Conservation (phyloP, 1,140 invertebrate genomes). For the Caenorhabditis brenneri region DNA sequence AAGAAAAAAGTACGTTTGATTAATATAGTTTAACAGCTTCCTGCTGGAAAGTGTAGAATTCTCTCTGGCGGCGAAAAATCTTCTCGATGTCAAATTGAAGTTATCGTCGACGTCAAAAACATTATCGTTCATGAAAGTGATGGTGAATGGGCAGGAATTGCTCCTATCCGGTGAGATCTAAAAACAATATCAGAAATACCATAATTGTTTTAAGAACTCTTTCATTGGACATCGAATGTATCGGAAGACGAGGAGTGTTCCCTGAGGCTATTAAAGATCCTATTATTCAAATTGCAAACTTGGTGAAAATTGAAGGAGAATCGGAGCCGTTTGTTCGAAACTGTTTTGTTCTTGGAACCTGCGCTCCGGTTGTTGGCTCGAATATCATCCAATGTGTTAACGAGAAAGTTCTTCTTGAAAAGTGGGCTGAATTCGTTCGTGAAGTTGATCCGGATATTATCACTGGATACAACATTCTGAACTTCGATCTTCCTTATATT, state of each 20-base stretch:
- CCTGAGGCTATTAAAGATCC: slow-evolving; percentile 95
- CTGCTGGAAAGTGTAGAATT: slow-evolving; percentile 27
- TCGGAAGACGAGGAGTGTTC: slow-evolving; percentile 95
- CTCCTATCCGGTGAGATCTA: slow-evolving; percentile 75
- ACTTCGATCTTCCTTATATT: slow-evolving; percentile 97
- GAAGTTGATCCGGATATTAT: slow-evolving; percentile 95
- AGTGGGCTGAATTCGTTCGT: slow-evolving; percentile 93
- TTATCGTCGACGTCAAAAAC: slow-evolving; percentile 73
- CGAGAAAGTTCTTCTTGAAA: slow-evolving; percentile 78
- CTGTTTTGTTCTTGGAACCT: slow-evolving; percentile 92
- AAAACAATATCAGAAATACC: not conserved
- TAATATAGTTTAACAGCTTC: too few relatives aligned
- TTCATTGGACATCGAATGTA: slow-evolving; percentile 99
- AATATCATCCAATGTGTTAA: slow-evolving; percentile 83
- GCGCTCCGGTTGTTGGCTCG: slow-evolving; percentile 90
- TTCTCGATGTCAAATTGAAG: slow-evolving; percentile 25
- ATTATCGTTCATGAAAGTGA: slow-evolving; percentile 81
- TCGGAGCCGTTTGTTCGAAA: slow-evolving; percentile 87
- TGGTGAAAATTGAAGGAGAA: slow-evolving; percentile 84
- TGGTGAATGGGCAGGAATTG: slow-evolving; percentile 93
- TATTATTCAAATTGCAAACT: slow-evolving; percentile 98
- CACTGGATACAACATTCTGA: slow-evolving; percentile 99
- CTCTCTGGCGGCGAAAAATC: not conserved
- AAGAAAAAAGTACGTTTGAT: not conserved
- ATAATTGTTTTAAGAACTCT: slow-evolving; percentile 81